phyloP scores from a whole-genome alignment of 1,140 invertebrate genomes.

The Drosophila navojoa region DNA sequence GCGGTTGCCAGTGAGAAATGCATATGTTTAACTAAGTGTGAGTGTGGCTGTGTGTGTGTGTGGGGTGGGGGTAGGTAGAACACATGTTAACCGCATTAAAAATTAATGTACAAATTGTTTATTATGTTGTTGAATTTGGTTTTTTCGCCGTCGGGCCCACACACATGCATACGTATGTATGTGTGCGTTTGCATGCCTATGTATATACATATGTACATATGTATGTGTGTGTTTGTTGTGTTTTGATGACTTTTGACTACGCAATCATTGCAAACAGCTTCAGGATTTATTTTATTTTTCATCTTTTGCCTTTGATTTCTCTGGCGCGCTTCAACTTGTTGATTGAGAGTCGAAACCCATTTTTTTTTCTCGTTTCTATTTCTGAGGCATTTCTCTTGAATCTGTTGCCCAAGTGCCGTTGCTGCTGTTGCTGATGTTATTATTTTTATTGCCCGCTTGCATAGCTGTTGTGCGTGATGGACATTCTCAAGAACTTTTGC shows the following conservation, averaged over 20 bases:
- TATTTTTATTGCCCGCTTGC: conserved; percentile 40
- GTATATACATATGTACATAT: conserved; percentile 21
- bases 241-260: conserved; percentile 53
- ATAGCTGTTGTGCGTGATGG: conserved; percentile 60
- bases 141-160: conserved; percentile 46
- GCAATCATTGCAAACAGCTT: conserved; percentile 52
- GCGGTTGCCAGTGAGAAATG: conserved; percentile 22
- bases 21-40: neutral
- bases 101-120: conserved; percentile 82
- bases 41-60: conserved; percentile 19
- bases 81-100: conserved; percentile 82
- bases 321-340: conserved; percentile 50
- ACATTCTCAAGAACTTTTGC: conserved; percentile 72
- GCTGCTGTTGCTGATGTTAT: conserved; percentile 19
- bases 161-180: conserved; percentile 27
- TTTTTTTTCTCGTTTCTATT: conserved; percentile 26
- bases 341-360: conserved; percentile 51
- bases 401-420: conserved; percentile 30
- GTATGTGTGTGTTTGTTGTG: conserved; percentile 29
- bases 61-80: conserved; percentile 33
- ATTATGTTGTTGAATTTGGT: conserved; percentile 70
- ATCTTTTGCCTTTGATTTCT: conserved; percentile 37
- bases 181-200: conserved; percentile 3
- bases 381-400: conserved; percentile 50
- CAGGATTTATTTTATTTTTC: conserved; percentile 32